A percentile compares a stretch with the other conserved stretches of the same genome.
Evolutionary conservation across 2,888 invertebrate species (phyloP).

Genomic region (Anarsia innoxiella): DNA sequence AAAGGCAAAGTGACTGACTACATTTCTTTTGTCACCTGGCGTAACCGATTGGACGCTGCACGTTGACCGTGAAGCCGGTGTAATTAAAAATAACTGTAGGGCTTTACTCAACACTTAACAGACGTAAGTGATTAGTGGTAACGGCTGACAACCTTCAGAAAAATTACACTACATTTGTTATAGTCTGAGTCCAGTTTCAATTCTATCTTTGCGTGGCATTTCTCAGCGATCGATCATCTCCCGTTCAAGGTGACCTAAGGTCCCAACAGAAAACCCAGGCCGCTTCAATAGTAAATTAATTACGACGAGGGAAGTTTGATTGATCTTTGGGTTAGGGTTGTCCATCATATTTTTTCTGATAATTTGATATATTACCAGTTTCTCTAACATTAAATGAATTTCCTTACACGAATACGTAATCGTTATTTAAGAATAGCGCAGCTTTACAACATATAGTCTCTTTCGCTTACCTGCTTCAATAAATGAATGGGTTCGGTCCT

Average conservation of each 20-base stretch:
- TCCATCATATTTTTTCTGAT: too few species aligned
- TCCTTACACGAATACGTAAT: too few species aligned
- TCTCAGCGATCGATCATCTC: slow-evolving; percentile 26
- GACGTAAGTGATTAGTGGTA: slow-evolving; percentile 6
- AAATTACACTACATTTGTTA: not conserved
- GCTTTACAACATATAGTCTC: too few species aligned
- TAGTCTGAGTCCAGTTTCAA: not conserved
- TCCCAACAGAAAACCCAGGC: slow-evolving; percentile 9
- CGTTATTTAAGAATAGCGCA: too few species aligned
- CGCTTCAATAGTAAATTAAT: slow-evolving; percentile 46
- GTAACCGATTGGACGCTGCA: slow-evolving; percentile 13
- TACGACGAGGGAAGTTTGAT: slow-evolving; percentile 44
- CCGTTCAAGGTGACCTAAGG: slow-evolving; percentile 18
- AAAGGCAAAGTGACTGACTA: slow-evolving; percentile 7
- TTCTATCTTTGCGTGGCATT: slow-evolving; percentile 21
- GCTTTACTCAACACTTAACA: slow-evolving; percentile 12
- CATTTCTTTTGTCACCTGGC: slow-evolving; percentile 16
- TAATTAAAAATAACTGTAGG: slow-evolving; percentile 16
- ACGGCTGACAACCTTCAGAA: slow-evolving; percentile 3
- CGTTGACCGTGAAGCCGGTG: slow-evolving; percentile 14
- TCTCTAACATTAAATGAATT: too few species aligned
- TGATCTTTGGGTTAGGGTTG: too few species aligned
- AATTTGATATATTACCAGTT: too few species aligned
- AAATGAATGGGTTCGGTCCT: too few species aligned
- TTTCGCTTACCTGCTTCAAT: too few species aligned